Conservation (phyloP, 2,113 vertebrate species). For the Centropus unirufus region DNA sequence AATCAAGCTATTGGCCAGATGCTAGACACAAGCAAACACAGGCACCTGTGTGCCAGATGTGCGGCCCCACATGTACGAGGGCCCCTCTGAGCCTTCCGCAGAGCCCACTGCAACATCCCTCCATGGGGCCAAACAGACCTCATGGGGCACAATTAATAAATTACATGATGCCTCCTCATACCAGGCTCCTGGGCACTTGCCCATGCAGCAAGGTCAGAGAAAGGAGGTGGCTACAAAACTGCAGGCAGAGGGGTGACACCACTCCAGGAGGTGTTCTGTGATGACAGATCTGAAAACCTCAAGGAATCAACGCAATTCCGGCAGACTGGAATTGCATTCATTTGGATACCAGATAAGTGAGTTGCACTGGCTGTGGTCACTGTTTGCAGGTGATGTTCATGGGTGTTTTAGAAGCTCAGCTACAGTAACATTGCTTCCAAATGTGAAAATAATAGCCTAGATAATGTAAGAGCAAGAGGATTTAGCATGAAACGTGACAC, state of each 20-base stretch:
- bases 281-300: background rate
- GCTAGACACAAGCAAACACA: background rate
- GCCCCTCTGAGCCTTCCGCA: background rate
- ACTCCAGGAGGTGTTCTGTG: rapidly evolving
- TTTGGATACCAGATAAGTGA: background rate
- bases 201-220: background rate
- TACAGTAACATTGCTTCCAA: background rate
- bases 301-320: background rate
- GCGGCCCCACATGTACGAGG: background rate
- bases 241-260: background rate
- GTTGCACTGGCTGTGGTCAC: background rate
- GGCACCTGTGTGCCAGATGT: background rate
- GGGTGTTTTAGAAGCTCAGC: background rate
- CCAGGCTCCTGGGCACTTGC: background rate
- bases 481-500: background rate
- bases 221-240: background rate
- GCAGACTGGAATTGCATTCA: background rate
- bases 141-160: background rate
- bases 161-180: background rate
- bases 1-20: background rate
- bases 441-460: background rate
- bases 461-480: background rate
- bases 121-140: background rate
- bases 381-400: background rate
- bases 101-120: background rate